phyloP scores from a whole-genome alignment of 2,113 vertebrate species.

The Paedocypris sp. region DNA sequence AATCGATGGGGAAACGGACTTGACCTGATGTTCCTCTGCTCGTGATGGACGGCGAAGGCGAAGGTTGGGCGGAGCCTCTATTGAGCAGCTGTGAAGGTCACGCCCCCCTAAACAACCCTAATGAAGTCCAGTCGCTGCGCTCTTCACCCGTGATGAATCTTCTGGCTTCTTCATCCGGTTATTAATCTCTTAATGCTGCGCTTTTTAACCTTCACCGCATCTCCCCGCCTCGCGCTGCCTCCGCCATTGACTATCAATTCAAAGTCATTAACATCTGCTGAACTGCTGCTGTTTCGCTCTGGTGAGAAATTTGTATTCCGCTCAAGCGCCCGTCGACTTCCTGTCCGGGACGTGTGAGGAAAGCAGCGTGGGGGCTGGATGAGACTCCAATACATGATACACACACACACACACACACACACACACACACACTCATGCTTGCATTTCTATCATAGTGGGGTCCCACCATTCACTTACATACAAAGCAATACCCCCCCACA shows the following conservation, averaged over 20 bases:
- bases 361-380: neutral
- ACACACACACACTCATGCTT: too few relatives aligned
- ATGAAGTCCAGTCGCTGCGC: too few relatives aligned
- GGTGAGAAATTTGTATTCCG: slow-evolving; percentile 36
- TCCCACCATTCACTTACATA: too few relatives aligned
- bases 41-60: too few relatives aligned
- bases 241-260: slow-evolving; percentile 33
- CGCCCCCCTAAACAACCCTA: too few relatives aligned
- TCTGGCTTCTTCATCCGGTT: slow-evolving; percentile 1
- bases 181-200: slow-evolving; percentile 30
- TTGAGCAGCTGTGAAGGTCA: too few relatives aligned
- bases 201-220: slow-evolving; percentile 33
- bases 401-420: too few relatives aligned
- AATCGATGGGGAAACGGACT: too few relatives aligned
- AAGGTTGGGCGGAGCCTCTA: too few relatives aligned
- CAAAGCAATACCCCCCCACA: too few relatives aligned
- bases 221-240: slow-evolving; percentile 18
- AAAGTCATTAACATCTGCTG: slow-evolving; percentile 37
- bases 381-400: neutral
- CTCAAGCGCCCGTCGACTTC: slow-evolving; percentile 21
- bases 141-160: neutral
- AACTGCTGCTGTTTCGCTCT: slow-evolving; percentile 12
- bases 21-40: too few relatives aligned
- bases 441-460: too few relatives aligned
- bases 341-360: neutral